phyloP scores from a whole-genome alignment of 2,888 invertebrate species.

The Perizoma flavofasciatum region DNA sequence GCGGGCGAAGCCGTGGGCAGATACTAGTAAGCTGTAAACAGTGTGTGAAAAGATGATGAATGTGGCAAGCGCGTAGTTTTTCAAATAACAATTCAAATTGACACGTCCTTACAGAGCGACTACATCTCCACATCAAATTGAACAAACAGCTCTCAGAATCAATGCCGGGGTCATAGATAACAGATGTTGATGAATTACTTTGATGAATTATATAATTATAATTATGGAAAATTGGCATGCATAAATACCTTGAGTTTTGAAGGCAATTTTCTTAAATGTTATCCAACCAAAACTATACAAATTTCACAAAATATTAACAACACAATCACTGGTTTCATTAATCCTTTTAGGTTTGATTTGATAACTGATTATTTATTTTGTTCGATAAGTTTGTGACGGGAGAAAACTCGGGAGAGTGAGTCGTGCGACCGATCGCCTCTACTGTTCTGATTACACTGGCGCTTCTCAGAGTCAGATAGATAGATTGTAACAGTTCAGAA shows the following conservation, averaged over 20 bases:
- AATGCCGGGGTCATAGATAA: constrained; percentile 67
- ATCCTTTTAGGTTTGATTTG: constrained; percentile 20
- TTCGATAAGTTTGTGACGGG: constrained; percentile 46
- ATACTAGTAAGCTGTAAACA: not conserved
- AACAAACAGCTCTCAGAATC: constrained; percentile 53
- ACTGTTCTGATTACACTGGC: constrained; percentile 56
- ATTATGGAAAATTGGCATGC: constrained; percentile 39
- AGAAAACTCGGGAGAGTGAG: constrained; percentile 34
- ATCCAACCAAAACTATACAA: constrained; percentile 14
- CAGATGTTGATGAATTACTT: constrained; percentile 42
- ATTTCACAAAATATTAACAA: constrained; percentile 30
- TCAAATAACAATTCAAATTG: constrained; percentile 48
- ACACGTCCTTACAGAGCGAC: constrained; percentile 47
- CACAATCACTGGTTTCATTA: constrained; percentile 24
- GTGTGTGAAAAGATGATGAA: not conserved
- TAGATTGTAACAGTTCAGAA: constrained; percentile 16
- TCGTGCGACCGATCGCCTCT: constrained; percentile 50
- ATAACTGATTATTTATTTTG: constrained; percentile 28
- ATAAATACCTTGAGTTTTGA: constrained; percentile 18
- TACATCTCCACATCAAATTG: constrained; percentile 56
- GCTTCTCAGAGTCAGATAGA: constrained; percentile 17
- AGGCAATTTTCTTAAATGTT: constrained; percentile 1
- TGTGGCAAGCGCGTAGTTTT: constrained; percentile 27
- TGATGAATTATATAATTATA: constrained; percentile 17
- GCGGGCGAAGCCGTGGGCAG: too few species aligned